These are phyloP conservation scores for Hassar affinis DNA, from an alignment of 2,113 vertebrate genomes.

Conservation along the genomic window DNA sequence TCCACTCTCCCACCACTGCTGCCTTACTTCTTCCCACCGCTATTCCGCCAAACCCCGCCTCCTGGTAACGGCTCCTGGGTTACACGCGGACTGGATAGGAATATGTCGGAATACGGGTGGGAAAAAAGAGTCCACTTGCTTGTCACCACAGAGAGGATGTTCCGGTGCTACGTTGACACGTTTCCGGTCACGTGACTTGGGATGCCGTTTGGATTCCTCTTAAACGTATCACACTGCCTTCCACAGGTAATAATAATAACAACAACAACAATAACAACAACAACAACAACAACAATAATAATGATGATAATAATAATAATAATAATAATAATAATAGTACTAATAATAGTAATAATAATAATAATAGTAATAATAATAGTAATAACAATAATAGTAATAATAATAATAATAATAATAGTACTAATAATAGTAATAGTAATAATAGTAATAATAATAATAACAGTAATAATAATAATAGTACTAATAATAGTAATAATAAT, in stretches of 20 bases:
- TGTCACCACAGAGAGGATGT: background rate
- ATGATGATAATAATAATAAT: too few species aligned
- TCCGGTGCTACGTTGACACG: background rate
- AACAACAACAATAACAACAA: too few species aligned
- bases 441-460: background rate
- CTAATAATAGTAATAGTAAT: background rate
- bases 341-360: background rate
- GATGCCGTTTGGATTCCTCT: background rate
- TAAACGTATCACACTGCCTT: background rate
- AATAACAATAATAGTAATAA: background rate
- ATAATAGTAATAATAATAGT: too few species aligned
- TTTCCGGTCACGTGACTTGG: background rate
- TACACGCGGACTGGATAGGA: background rate
- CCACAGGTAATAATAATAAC: background rate
- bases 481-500: too few species aligned
- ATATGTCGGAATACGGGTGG: background rate
- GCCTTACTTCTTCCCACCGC: conserved; percentile 23
- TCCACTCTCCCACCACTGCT: background rate
- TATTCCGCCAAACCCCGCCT: background rate
- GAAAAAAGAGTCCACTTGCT: background rate
- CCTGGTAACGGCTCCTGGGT: too few species aligned
- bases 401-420: background rate
- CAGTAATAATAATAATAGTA: too few species aligned
- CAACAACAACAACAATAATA: too few species aligned
- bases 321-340: too few species aligned